A percentile compares a stretch with the other conserved stretches of the same genome.
These are phyloP conservation scores for Clamator glandarius DNA, from an alignment of 2,797 vertebrate species.

Conservation along the genomic window DNA sequence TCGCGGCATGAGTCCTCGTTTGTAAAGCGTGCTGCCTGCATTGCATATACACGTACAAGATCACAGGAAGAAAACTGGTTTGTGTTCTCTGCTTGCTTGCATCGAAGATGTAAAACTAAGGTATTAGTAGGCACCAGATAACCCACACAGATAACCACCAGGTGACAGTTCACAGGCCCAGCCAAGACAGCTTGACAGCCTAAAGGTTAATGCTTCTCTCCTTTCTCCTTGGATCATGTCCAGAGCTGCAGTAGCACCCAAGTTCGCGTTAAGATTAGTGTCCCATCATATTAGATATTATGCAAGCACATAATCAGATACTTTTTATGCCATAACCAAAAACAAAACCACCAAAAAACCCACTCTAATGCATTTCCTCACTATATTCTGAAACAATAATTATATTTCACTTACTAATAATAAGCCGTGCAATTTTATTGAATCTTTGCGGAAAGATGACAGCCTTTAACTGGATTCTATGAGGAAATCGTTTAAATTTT, in stretches of 20 bases:
- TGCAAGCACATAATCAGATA: neutral
- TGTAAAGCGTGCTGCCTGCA: fast-evolving
- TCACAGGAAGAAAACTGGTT: neutral
- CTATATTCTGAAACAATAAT: neutral
- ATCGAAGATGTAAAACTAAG: neutral
- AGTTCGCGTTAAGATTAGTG: neutral
- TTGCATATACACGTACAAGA: neutral
- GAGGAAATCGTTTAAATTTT: neutral
- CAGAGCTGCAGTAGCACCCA: neutral
- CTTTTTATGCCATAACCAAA: neutral
- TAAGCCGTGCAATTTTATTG: neutral
- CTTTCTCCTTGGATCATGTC: neutral
- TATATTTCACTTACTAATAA: neutral
- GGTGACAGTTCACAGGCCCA: neutral
- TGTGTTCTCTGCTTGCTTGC: neutral
- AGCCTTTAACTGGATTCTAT: neutral
- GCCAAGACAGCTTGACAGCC: neutral
- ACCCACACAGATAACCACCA: neutral
- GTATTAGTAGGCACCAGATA: neutral
- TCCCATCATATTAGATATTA: neutral
- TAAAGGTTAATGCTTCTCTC: neutral
- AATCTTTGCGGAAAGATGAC: neutral
- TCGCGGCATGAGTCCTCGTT: neutral
- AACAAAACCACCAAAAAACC: too few relatives aligned
- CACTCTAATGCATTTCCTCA: neutral